Evolutionary conservation across 2,113 vertebrate species (phyloP).

Genomic region (Phrynosoma blainvillii): DNA sequence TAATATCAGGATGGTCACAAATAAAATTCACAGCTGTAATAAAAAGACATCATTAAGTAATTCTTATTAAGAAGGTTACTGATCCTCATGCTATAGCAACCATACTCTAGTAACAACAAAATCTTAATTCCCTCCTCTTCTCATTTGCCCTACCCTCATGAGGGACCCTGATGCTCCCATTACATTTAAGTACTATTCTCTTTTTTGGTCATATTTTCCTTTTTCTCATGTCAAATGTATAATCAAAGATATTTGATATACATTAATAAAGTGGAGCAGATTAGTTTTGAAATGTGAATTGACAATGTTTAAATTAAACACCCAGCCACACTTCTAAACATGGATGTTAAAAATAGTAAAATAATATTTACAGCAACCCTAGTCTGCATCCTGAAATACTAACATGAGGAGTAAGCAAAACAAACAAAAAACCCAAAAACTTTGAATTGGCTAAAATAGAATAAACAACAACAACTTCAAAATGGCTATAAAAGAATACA

Average conservation of each 20-base stretch:
- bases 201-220: background rate
- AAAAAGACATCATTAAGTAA: constrained; percentile 30
- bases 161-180: fast-evolving
- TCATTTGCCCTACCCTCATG: background rate
- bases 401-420: too few relatives aligned
- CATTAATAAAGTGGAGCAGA: background rate
- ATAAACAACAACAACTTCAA: background rate
- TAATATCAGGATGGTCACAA: constrained; percentile 95
- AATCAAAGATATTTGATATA: background rate
- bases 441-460: background rate
- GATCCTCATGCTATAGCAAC: background rate
- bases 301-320: background rate
- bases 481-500: background rate
- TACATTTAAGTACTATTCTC: background rate
- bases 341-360: background rate
- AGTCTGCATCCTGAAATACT: background rate
- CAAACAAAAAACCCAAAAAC: background rate
- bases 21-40: constrained; percentile 92
- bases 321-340: background rate
- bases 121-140: fast-evolving
- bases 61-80: constrained; percentile 1
- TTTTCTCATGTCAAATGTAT: background rate
- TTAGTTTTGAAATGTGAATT: background rate
- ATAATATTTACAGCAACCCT: background rate
- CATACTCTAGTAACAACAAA: background rate